Conservation (phyloP, 64 coral and sea anemone genomes). For the Dendronephthya gigantea region DNA sequence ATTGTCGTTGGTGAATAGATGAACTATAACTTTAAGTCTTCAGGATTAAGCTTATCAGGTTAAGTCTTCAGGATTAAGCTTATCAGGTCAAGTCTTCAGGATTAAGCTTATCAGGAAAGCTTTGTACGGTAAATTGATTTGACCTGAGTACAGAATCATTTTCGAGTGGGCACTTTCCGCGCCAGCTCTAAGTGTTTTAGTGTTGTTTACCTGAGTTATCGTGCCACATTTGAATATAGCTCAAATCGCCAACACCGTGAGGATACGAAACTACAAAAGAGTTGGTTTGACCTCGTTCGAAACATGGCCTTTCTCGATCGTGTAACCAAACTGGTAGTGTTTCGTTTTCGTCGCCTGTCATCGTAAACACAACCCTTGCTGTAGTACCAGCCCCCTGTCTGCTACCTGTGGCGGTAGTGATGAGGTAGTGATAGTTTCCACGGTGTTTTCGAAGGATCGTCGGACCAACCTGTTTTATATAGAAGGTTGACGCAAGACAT, state of each 20-base stretch:
- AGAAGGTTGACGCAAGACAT: neutral
- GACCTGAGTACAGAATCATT: no score
- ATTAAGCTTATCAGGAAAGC: no score
- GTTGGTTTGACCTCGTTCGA: constrained; percentile 74
- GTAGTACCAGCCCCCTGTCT: constrained; percentile 73
- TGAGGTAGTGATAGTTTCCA: constrained; percentile 38
- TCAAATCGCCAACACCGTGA: constrained; percentile 40
- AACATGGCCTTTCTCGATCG: constrained; percentile 58
- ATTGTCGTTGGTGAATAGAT: no score
- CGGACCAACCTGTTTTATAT: neutral
- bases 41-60: no score
- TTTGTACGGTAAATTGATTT: no score
- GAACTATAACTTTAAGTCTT: no score
- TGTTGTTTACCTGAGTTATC: constrained; percentile 85
- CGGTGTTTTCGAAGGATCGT: neutral
- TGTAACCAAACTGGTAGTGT: constrained; percentile 42
- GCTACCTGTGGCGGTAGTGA: constrained; percentile 65
- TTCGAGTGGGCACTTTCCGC: no score
- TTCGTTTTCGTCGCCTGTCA: constrained; percentile 63
- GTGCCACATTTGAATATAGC: constrained; percentile 72
- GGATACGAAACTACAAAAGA: constrained; percentile 50
- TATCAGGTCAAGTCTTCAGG: no score
- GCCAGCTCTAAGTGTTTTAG: no score
- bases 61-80: no score
- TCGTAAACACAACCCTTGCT: constrained; percentile 57